Conservation (phyloP, 2,797 vertebrate genomes). For the Silurus aristotelis region DNA sequence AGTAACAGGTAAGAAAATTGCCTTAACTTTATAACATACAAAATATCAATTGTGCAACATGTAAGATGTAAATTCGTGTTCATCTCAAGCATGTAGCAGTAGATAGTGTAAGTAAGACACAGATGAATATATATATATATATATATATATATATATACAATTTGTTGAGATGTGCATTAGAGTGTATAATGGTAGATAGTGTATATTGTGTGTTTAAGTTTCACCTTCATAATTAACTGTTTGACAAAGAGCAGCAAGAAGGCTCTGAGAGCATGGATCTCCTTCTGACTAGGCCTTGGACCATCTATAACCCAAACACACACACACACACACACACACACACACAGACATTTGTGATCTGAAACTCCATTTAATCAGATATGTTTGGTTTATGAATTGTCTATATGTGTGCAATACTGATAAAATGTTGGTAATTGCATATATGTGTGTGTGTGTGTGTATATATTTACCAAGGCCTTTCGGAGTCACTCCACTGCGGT, state of each 20-base stretch:
- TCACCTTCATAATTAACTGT: constrained; percentile 97
- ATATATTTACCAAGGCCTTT: constrained; percentile 83
- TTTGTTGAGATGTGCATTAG: neutral
- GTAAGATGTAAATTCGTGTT: neutral
- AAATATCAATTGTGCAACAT: neutral
- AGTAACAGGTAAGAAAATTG: neutral
- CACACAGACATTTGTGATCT: neutral
- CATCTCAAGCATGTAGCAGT: neutral
- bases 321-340: constrained; percentile 6
- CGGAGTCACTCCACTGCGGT: constrained; percentile 91
- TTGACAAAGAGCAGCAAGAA: constrained; percentile 94
- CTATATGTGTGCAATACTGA: neutral
- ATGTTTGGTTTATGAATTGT: too few species aligned
- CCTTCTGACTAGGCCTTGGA: constrained; percentile 89
- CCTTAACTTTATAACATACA: neutral
- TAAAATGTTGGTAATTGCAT: neutral
- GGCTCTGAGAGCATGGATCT: constrained; percentile 88
- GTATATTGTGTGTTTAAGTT: neutral
- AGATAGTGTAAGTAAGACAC: neutral
- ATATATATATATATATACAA: neutral
- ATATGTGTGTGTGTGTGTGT: neutral
- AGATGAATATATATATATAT: neutral
- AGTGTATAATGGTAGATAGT: too few species aligned
- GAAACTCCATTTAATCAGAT: too few species aligned
- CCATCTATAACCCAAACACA: constrained; percentile 78